Percentiles rank a stretch among this genome's conserved stretches.
phyloP scores from a whole-genome alignment of 2,888 invertebrate genomes.

The Oxystoma pomonae region DNA sequence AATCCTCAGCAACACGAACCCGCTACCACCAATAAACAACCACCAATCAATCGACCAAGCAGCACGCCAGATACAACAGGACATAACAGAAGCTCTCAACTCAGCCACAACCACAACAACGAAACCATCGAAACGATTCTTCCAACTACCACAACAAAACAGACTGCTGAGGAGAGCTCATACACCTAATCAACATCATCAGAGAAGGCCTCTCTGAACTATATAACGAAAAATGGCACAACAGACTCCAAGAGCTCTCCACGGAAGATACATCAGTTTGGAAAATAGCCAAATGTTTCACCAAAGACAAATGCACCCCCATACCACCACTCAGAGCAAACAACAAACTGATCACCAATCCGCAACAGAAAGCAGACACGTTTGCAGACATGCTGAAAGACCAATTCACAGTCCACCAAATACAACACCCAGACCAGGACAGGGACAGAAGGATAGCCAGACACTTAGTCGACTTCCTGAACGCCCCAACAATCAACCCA shows the following conservation, averaged over 20 bases:
- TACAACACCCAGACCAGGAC: background rate
- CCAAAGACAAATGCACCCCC: background rate
- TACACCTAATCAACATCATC: background rate
- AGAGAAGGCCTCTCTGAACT: background rate
- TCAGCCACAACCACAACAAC: background rate
- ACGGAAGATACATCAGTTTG: background rate
- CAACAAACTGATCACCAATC: background rate
- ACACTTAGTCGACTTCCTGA: background rate
- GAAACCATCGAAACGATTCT: no score
- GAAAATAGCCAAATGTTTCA: slow-evolving; percentile 2
- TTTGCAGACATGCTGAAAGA: background rate
- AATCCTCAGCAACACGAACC: background rate
- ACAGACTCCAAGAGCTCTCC: background rate
- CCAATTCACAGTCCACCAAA: background rate
- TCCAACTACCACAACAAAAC: background rate
- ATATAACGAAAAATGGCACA: background rate
- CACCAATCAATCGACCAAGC: background rate
- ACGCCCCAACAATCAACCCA: background rate
- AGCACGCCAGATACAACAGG: background rate
- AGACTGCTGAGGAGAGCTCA: background rate
- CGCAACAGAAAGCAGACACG: background rate
- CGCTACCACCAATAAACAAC: background rate
- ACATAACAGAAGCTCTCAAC: background rate
- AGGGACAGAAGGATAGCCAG: background rate
- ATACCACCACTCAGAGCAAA: background rate